A percentile compares a stretch with the other conserved stretches of the same genome.
Evolutionary conservation across 2,113 vertebrate genomes (phyloP).

Genomic region (Rynchops niger): DNA sequence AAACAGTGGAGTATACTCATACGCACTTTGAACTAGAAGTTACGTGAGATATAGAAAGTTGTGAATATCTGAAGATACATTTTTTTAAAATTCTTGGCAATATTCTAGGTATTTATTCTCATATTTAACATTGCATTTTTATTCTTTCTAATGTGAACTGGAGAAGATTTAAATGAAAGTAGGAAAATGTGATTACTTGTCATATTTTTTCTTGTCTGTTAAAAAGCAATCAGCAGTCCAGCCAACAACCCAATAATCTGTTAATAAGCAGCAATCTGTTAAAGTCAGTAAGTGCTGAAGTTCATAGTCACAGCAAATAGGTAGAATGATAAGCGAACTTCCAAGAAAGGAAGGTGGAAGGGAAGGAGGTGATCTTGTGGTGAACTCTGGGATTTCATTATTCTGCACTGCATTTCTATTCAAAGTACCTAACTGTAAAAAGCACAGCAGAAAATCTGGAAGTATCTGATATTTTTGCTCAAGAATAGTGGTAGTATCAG

Average conservation of each 20-base stretch:
- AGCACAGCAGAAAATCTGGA: background rate
- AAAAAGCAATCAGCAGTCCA: background rate
- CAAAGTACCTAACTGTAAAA: background rate
- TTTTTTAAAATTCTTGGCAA: background rate
- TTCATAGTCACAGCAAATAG: background rate
- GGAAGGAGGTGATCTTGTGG: background rate
- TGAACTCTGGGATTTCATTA: background rate
- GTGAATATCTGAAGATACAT: background rate
- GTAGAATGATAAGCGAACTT: background rate
- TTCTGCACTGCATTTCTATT: background rate
- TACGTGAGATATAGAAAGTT: background rate
- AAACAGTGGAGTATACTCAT: background rate
- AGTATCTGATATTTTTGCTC: background rate
- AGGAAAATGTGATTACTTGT: background rate
- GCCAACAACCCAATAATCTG: background rate
- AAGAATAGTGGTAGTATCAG: background rate
- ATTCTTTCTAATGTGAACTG: background rate
- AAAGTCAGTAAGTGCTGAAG: background rate
- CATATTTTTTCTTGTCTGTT: background rate
- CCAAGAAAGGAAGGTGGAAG: background rate
- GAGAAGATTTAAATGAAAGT: background rate
- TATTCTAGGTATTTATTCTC: background rate
- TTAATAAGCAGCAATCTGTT: background rate
- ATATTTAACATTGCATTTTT: background rate
- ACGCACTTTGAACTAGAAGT: slow-evolving; percentile 1